These are phyloP conservation scores for Hippocampus barbouri DNA, from an alignment of 2,113 vertebrate species.

Conservation along the genomic window DNA sequence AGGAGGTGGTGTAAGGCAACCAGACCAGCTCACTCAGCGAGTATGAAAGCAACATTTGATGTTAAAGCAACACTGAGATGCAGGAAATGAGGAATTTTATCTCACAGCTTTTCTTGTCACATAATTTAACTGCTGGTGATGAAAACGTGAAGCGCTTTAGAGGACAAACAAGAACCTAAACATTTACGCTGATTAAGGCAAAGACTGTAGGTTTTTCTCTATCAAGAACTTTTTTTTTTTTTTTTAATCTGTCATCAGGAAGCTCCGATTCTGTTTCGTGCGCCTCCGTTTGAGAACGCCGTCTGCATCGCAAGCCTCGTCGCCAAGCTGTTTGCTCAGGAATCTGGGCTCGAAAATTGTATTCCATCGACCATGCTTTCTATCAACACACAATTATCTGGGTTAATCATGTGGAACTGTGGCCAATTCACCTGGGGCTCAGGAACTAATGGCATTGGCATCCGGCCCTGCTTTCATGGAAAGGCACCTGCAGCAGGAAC, in stretches of 20 bases:
- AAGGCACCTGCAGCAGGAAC: conserved; percentile 99
- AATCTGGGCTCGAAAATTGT: conserved; percentile 98
- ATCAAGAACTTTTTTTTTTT: neutral
- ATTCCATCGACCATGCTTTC: conserved; percentile 99
- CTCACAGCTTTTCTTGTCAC: neutral
- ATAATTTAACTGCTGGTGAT: neutral
- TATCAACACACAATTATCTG: conserved; percentile 99
- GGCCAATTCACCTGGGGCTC: conserved; percentile 99
- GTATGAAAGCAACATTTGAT: conserved; percentile 17
- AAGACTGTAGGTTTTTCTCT: neutral
- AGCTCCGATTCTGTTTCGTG: conserved; percentile 24
- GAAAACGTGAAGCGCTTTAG: neutral
- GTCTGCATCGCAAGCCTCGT: conserved; percentile 55
- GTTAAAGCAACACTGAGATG: neutral
- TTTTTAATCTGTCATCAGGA: neutral
- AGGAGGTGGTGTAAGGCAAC: conserved; percentile 8
- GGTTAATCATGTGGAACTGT: conserved; percentile 99
- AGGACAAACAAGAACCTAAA: neutral
- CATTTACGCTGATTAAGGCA: neutral
- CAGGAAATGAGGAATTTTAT: neutral
- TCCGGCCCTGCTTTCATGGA: conserved; percentile 98
- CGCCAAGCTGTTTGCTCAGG: conserved; percentile 99
- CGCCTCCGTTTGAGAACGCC: conserved; percentile 38
- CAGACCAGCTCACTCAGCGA: conserved; percentile 48
- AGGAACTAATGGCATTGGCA: conserved; percentile 99